These are phyloP conservation scores for Crematogaster levior DNA, from an alignment of 2,888 invertebrate species.

Conservation along the genomic window DNA sequence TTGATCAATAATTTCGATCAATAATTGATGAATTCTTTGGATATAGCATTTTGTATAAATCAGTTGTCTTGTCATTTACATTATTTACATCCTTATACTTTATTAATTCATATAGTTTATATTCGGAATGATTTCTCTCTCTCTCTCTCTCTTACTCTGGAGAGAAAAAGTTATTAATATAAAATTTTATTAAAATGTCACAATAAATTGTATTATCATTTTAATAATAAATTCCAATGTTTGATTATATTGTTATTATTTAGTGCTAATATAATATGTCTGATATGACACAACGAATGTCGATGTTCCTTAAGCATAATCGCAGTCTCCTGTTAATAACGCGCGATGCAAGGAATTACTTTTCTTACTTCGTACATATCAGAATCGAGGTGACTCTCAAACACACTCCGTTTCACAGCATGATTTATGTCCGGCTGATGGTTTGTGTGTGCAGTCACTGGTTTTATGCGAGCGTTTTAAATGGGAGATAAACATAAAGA, in stretches of 20 bases:
- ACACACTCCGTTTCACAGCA: slow-evolving; percentile 79
- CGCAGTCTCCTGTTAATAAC: background rate
- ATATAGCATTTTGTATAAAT: background rate
- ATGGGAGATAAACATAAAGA: slow-evolving; percentile 86
- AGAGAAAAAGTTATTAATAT: background rate
- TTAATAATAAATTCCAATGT: background rate
- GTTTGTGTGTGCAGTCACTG: slow-evolving; percentile 83
- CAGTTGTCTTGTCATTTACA: background rate
- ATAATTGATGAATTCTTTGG: background rate
- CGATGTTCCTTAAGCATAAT: slow-evolving; percentile 2
- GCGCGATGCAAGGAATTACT: slow-evolving; percentile 40
- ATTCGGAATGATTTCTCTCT: background rate
- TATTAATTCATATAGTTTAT: slow-evolving; percentile 4
- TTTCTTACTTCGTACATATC: slow-evolving; percentile 50
- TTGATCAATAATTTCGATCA: background rate
- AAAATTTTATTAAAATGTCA: background rate
- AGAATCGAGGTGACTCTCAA: slow-evolving; percentile 67
- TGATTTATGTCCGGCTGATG: slow-evolving; percentile 85
- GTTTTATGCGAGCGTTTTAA: slow-evolving; percentile 85
- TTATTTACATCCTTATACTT: background rate
- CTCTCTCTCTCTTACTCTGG: background rate
- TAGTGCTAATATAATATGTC: background rate
- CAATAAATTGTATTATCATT: background rate
- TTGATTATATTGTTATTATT: background rate
- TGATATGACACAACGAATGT: background rate